phyloP scores from a whole-genome alignment of 2,797 vertebrate genomes.

The Rhinogobio ventralis region DNA sequence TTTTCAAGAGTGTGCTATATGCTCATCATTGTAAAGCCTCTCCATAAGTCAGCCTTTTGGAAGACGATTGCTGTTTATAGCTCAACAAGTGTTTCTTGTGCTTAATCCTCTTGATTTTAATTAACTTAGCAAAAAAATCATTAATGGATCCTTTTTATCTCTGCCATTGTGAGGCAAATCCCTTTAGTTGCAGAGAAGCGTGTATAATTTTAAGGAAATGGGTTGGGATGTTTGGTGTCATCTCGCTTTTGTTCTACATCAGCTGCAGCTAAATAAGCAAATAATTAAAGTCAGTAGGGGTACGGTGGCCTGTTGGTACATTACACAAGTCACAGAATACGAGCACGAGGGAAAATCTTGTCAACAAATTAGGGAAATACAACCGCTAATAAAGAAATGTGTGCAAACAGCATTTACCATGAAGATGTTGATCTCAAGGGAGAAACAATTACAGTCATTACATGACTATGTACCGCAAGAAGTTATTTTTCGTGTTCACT shows the following conservation, averaged over 20 bases:
- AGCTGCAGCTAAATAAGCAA: constrained; percentile 67
- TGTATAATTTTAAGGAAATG: constrained; percentile 75
- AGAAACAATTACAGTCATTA: constrained; percentile 1
- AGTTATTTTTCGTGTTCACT: background rate
- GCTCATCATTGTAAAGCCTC: constrained; percentile 63
- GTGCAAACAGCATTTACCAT: constrained; percentile 10
- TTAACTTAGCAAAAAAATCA: constrained; percentile 79
- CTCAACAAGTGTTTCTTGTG: constrained; percentile 69
- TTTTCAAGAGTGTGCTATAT: constrained; percentile 34
- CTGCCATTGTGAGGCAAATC: constrained; percentile 79
- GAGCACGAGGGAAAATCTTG: constrained; percentile 17
- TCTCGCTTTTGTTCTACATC: constrained; percentile 71
- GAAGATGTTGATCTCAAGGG: constrained; percentile 24
- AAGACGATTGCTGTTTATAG: constrained; percentile 72
- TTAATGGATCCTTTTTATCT: constrained; percentile 81
- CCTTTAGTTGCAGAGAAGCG: constrained; percentile 76
- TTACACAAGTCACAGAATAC: constrained; percentile 26
- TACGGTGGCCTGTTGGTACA: constrained; percentile 52
- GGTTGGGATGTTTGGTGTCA: constrained; percentile 70
- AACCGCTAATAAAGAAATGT: background rate
- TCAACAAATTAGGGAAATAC: constrained; percentile 30
- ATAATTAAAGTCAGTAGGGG: constrained; percentile 62
- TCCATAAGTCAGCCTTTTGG: constrained; percentile 68
- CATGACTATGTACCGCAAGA: background rate
- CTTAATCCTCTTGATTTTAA: constrained; percentile 83